Conservation (phyloP, 2,888 invertebrate genomes). For the Boloria selene region DNA sequence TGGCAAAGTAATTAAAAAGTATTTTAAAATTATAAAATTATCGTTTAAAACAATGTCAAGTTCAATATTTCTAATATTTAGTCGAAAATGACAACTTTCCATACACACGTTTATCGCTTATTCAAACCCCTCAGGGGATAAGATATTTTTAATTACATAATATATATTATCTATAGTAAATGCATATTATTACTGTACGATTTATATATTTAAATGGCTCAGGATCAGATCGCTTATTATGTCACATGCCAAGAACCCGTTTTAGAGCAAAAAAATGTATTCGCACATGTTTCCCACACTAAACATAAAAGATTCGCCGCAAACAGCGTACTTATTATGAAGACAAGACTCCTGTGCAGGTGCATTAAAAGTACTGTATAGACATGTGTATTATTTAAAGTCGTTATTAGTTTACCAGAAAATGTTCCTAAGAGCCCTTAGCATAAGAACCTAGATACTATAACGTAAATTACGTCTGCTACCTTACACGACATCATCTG, state of each 20-base stretch:
- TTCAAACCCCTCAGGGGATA: too few relatives aligned
- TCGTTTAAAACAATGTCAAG: too few relatives aligned
- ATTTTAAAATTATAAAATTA: too few relatives aligned
- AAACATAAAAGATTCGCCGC: conserved; percentile 58
- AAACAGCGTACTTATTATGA: conserved; percentile 51
- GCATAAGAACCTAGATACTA: conserved; percentile 13
- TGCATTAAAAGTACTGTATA: conserved; percentile 46
- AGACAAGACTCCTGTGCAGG: conserved; percentile 60
- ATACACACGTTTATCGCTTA: too few relatives aligned
- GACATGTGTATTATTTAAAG: conserved; percentile 7
- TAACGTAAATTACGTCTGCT: conserved; percentile 7
- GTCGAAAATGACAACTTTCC: too few relatives aligned
- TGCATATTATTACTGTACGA: too few relatives aligned
- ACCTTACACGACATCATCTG: conserved; percentile 34
- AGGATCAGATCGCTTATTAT: conserved; percentile 26
- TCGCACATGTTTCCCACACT: conserved; percentile 60
- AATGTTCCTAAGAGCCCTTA: not conserved
- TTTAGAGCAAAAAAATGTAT: conserved; percentile 43
- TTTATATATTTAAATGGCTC: conserved; percentile 12
- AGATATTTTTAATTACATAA: too few relatives aligned
- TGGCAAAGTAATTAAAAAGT: too few relatives aligned
- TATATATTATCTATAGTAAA: too few relatives aligned
- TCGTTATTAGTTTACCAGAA: conserved; percentile 14
- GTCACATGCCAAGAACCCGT: conserved; percentile 38
- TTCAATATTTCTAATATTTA: too few relatives aligned